A percentile compares a stretch with the other conserved stretches of the same genome.
phyloP scores from a whole-genome alignment of 1,140 invertebrate genomes.

The Habropoda laboriosa region DNA sequence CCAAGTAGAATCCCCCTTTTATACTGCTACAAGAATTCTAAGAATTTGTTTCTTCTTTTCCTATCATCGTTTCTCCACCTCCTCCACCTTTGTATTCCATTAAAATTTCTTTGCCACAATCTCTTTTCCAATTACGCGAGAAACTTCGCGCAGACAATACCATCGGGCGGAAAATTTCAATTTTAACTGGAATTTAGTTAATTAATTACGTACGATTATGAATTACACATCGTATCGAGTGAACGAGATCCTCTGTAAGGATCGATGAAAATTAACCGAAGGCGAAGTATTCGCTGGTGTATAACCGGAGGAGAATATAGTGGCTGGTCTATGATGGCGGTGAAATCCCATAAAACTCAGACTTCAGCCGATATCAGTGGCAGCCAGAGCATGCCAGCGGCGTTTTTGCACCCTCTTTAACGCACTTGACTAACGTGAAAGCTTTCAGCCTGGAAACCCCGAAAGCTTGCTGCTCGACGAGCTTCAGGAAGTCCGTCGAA shows the following conservation, averaged over 20 bases:
- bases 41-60: too few relatives aligned
- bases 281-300: too few relatives aligned
- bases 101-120: too few relatives aligned
- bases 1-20: too few relatives aligned
- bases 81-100: too few relatives aligned
- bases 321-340: background rate
- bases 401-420: slow-evolving; percentile 31
- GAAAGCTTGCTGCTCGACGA: slow-evolving; percentile 15
- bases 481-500: slow-evolving; percentile 11
- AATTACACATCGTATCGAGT: background rate
- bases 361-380: slow-evolving; percentile 6
- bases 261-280: background rate
- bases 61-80: too few relatives aligned
- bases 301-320: background rate
- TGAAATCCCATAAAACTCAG: slow-evolving; percentile 28
- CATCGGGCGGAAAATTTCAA: too few relatives aligned
- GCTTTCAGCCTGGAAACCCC: slow-evolving; percentile 10
- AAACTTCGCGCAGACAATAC: too few relatives aligned
- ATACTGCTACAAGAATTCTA: too few relatives aligned
- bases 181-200: too few relatives aligned
- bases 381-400: background rate
- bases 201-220: background rate
- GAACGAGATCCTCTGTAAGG: background rate
- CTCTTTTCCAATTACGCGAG: too few relatives aligned
- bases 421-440: slow-evolving; percentile 10